Evolutionary conservation across 2,888 invertebrate species (phyloP), one percentile per base, ranked within the genome.

Genomic region (Plutella xylostella): DNA sequence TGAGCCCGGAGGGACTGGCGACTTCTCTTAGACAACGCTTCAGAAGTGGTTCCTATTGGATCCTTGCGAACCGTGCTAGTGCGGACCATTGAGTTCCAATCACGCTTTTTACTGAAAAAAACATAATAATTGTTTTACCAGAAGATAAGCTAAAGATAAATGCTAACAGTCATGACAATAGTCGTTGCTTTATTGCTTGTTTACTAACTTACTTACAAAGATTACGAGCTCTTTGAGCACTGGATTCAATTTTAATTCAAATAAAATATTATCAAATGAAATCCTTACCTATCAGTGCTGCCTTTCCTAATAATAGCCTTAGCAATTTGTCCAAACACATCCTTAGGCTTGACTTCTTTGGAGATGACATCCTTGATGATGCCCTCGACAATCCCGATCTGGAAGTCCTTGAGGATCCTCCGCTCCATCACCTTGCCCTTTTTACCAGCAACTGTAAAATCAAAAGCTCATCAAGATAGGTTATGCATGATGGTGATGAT

Each of bases 401-500:
- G 94, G 88, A 95, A 95, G 76, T 95, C 94, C 67, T 94, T 94
- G 43, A 94, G 85, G 14, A 95, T 88, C 28, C 94, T 87, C 15
- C 95, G 86, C 62, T 95, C 94, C 91, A 94, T 92, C 4, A 92
- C 90, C 65, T 93, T 90, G 3, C 93, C 93, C 61, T 92, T 92
- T 65, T 92, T 92, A 2, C 94, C 94, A 18, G 92, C 87, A 41
- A 92, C 93, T 89, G 71, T n/a, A 79, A 75, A 53, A 62, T 2
- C 2, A 28, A 4, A n/a, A n/a, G n/a, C n/a, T 28, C 5, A 25
- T 28, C 9, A 28, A 28, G n/a, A 28, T 4, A 6, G 9, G 28
- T 28, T 28, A 28, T 28, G 4, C n/a, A n/a, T n/a, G n/a, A n/a
- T n/a, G n/a, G n/a, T n/a, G n/a, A n/a, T n/a, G n/a, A n/a, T n/a